Evolutionary conservation across 2,113 vertebrate genomes (phyloP), one percentile per base, ranked within the genome.

Genomic region (Mugil cephalus): DNA sequence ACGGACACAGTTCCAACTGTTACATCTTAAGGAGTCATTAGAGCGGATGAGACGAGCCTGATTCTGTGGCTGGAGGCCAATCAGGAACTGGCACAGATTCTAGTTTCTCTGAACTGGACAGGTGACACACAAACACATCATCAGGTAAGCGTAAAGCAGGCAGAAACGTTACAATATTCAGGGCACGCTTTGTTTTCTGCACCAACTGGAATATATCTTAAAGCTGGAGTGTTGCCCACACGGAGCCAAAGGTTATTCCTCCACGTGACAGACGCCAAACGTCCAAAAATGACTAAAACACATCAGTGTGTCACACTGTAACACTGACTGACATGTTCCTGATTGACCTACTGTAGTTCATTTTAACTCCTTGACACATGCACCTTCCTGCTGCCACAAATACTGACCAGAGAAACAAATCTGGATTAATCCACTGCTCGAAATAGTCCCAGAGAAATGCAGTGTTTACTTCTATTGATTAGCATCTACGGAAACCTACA

Each of bases 21-120:
- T 68, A 72, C 55, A 63, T 82, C 80, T 83, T 83, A 87, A 89
- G 55, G 66, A 83, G 65, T 87, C 69, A 78, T 86, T 80, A 85
- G 47, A 82, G 60, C 19, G 64, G 87, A 91, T 90, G 82, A 91
- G 80, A 75, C 40, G 3, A 69, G 67, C 48, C 68, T 68, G 71
- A 87, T 77, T 83, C 75, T 81, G 69, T 71, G 78, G 52, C 77
- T 48, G 74, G 21, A 79, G 68, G 79, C 79, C 82, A 89, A 77
- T 81, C 63, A 68, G 70, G 56, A 67, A 59, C 62, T 75, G 66
- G 78, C 72, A 85, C 74, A 75, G 59, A 18, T 80, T 56, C 14
- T 66, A 7, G 50, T 10, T 73, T 47, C 60, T 36, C 77, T 69
- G 74, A 74, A 55, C 10, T 10, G 14, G 21, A 87, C 72, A 65